These are phyloP conservation scores for Drosophila parvula DNA, from an alignment of 1,140 invertebrate species.

Conservation along the genomic window DNA sequence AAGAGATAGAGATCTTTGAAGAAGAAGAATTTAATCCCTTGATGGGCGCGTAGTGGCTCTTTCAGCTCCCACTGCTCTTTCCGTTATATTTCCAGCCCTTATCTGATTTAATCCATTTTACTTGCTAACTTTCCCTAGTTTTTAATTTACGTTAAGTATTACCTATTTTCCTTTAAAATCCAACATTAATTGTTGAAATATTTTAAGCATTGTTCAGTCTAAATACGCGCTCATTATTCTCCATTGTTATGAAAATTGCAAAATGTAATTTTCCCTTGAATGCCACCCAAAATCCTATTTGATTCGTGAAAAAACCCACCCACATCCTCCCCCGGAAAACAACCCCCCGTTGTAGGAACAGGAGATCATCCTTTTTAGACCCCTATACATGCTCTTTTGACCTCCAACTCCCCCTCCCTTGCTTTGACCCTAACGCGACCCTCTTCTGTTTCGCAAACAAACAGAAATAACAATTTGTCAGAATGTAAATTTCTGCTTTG, in stretches of 20 bases:
- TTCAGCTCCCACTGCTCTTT: no score
- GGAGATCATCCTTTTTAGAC: slow-evolving; percentile 40
- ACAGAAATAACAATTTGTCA: slow-evolving; percentile 77
- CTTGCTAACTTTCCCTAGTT: no score
- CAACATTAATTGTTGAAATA: background rate
- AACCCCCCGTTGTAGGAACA: slow-evolving; percentile 27
- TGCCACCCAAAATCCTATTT: slow-evolving; percentile 24
- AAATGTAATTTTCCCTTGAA: slow-evolving; percentile 20
- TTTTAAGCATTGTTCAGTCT: background rate
- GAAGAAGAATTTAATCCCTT: no score
- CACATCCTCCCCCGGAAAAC: slow-evolving; percentile 23
- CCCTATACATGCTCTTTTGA: slow-evolving; percentile 62
- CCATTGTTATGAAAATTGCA: slow-evolving; percentile 13
- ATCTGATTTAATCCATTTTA: no score
- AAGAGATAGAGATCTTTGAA: no score
- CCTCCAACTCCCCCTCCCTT: slow-evolving; percentile 24
- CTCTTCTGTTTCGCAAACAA: slow-evolving; percentile 45
- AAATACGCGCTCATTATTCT: slow-evolving; percentile 8
- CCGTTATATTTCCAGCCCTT: no score
- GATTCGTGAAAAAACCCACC: slow-evolving; percentile 13
- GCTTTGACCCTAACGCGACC: slow-evolving; percentile 52
- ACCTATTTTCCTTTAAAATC: background rate
- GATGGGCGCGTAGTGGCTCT: no score
- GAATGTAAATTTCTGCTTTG: slow-evolving; percentile 74
- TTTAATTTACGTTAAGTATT: no score